Percentiles rank a stretch among this genome's conserved stretches.
Evolutionary conservation across 2,113 vertebrate species (phyloP).

Genomic region (Nesogale talazaci): DNA sequence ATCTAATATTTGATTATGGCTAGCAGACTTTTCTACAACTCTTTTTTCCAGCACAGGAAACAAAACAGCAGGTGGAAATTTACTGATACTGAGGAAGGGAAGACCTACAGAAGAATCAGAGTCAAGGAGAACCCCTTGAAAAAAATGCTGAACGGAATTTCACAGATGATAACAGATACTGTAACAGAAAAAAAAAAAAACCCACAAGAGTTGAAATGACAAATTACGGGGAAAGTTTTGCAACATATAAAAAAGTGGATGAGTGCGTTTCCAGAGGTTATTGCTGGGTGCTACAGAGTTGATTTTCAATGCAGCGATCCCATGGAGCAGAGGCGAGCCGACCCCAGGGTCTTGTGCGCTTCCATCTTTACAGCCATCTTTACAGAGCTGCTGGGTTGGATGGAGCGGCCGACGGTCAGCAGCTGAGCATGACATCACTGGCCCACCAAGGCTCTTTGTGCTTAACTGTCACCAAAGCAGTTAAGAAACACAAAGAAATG

Average conservation of each 20-base stretch:
- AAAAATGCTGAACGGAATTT: neutral
- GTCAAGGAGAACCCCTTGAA: neutral
- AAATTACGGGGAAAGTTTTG: neutral
- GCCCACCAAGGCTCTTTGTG: neutral
- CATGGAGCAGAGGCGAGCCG: neutral
- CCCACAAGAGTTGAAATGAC: neutral
- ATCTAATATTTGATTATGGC: neutral
- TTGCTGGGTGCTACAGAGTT: neutral
- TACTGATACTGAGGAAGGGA: neutral
- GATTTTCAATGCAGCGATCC: neutral
- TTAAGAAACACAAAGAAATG: neutral
- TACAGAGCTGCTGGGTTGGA: neutral
- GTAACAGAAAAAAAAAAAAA: neutral
- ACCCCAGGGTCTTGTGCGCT: neutral
- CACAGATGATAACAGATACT: neutral
- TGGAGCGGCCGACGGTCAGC: neutral
- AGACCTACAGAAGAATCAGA: neutral
- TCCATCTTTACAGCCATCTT: neutral
- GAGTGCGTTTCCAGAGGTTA: neutral
- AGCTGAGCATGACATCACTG: neutral
- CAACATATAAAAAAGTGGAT: neutral
- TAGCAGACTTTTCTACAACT: conserved; percentile 9
- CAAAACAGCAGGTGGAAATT: neutral
- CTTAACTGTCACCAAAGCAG: neutral
- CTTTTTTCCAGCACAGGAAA: conserved; percentile 40